Percentiles rank a stretch among this genome's conserved stretches.
Conservation (phyloP, 2,113 vertebrate species). For the Probosciger aterrimus region DNA sequence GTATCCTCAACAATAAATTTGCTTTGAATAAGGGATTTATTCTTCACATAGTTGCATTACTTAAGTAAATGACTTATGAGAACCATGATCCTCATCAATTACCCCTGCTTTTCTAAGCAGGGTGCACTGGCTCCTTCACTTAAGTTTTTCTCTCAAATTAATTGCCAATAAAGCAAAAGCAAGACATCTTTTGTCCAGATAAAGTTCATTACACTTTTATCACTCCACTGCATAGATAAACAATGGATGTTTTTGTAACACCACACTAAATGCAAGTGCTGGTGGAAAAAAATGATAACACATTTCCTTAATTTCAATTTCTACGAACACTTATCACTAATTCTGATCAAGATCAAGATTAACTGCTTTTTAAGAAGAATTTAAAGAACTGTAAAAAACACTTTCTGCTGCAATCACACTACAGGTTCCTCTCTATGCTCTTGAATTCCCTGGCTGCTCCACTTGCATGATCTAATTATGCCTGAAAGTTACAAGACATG, state of each 20-base stretch:
- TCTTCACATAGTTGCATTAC: not conserved
- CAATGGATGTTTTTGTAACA: not conserved
- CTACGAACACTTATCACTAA: not conserved
- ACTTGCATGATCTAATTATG: not conserved
- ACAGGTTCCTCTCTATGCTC: not conserved
- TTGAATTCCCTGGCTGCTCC: not conserved
- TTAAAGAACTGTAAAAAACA: not conserved
- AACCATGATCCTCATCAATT: not conserved
- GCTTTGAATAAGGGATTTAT: not conserved
- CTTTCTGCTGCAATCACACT: not conserved
- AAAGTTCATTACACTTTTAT: not conserved
- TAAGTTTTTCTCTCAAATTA: not conserved
- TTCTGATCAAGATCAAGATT: not conserved
- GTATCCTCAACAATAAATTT: not conserved
- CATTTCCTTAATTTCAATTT: not conserved
- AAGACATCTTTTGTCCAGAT: not conserved
- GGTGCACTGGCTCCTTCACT: not conserved
- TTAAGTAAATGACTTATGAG: not conserved
- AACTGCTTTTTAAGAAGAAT: not conserved
- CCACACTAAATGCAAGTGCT: not conserved
- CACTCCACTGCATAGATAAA: not conserved
- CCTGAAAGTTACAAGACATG: not conserved
- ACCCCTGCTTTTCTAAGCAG: not conserved
- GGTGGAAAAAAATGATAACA: not conserved
- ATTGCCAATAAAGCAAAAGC: not conserved